A percentile compares a stretch with the other conserved stretches of the same genome.
Conservation (phyloP, 2,888 invertebrate species). For the Chymomyza fuscimana region DNA sequence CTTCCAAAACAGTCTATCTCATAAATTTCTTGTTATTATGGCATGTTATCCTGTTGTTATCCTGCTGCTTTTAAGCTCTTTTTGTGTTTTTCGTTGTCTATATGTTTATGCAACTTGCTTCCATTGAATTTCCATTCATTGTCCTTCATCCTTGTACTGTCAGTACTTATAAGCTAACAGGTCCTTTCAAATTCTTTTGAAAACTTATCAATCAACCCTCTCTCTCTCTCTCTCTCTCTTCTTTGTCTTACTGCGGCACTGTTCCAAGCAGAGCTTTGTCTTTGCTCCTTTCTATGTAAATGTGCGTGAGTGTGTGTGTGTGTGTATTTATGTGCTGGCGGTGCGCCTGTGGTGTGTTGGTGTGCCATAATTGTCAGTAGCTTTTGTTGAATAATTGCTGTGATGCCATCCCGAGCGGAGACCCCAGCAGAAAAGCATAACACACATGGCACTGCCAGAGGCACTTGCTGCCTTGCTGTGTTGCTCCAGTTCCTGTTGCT, state of each 20-base stretch:
- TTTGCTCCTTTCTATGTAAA: not conserved
- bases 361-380: slow-evolving; percentile 72
- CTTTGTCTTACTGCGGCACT: slow-evolving; percentile 2
- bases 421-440: slow-evolving; percentile 18
- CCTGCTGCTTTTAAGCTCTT: not conserved
- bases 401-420: slow-evolving; percentile 54
- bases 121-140: not conserved
- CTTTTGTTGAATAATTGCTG: slow-evolving; percentile 74
- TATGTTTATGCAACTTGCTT: slow-evolving; percentile 23
- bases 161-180: not conserved
- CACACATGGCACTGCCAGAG: slow-evolving; percentile 34
- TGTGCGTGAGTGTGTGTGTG: not conserved
- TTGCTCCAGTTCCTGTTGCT: slow-evolving; percentile 18
- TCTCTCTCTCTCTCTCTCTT: not conserved
- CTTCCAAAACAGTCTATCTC: no score
- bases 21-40: no score
- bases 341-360: slow-evolving; percentile 45
- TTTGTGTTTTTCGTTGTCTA: slow-evolving; percentile 4
- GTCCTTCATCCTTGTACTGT: not conserved
- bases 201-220: slow-evolving; percentile 5
- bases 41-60: not conserved
- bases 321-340: slow-evolving; percentile 30
- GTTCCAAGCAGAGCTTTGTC: not conserved
- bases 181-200: not conserved
- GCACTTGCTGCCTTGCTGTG: slow-evolving; percentile 42